Evolutionary conservation across 1,140 invertebrate species (phyloP), one percentile per base, ranked within the genome.

Genomic region (Zaprionus camerounensis): DNA sequence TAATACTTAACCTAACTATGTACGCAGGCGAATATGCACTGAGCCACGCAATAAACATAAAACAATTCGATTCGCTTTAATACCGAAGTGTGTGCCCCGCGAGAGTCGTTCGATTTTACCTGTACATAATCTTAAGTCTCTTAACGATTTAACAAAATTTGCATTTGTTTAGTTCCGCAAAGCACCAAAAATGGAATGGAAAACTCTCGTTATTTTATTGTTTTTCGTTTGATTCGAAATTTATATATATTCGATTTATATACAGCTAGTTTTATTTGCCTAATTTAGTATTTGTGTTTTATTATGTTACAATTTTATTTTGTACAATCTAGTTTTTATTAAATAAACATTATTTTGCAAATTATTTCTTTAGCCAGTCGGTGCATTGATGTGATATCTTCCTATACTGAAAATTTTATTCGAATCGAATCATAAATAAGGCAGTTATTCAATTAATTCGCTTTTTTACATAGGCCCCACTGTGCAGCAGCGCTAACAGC

Each of bases 281-380:
- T 74, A 78, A 68, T 78, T 87, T 80, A 77, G 70, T 82, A 80
- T 75, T 87, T 74, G 73, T 82, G 71, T 87, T 83, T 79, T 77
- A 83, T 87, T 80, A 71, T 77, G 66, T 82, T 87, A 73, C 74
- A 79, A 63, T 63, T 62, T 57, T 69, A 65, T 78, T 81, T 53
- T 53, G 26, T 74, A 78, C 55, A 64, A 74, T 81, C 51, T 69
- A 78, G 71, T 71, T 83, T 84, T 81, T 84, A 84, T 81, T 85
- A 61, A 83, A 83, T 66, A 83, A 74, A 76, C 49, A 62, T 46
- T 34, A 22, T 68, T 75, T 66, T 64, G 17, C 79, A 51, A 75
- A 71, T 75, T 26, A 7, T 13, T 41, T 7, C 2, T 44, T 44
- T 44, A 3, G 5, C 2, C 41, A 44, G 15, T 6, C 7, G 1